Evolutionary conservation across 2,888 invertebrate genomes (phyloP).

Genomic region (Barypeithes pellucidus): DNA sequence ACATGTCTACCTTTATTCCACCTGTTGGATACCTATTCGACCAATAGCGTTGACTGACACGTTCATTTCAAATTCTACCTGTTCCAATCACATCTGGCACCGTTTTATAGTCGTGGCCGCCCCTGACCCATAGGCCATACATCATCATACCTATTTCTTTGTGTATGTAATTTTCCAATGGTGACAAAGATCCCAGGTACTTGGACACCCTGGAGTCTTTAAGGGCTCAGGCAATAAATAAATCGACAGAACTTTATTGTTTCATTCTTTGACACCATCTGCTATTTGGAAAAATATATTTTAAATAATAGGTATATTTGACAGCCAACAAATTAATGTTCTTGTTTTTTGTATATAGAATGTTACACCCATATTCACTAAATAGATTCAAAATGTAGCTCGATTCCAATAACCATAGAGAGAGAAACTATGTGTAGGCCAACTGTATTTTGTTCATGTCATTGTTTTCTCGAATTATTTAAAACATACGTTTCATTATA

Average conservation of each 20-base stretch:
- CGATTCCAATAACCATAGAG: too few relatives aligned
- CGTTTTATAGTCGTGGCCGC: not conserved
- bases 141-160: not conserved
- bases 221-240: not conserved
- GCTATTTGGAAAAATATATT: conserved; percentile 5
- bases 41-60: conserved; percentile 1
- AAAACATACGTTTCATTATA: too few relatives aligned
- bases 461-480: too few relatives aligned
- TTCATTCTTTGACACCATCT: not conserved
- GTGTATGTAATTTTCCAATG: not conserved
- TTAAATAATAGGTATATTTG: too few relatives aligned
- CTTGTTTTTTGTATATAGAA: too few relatives aligned
- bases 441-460: too few relatives aligned
- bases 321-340: too few relatives aligned
- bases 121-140: not conserved
- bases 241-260: not conserved
- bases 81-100: conserved; percentile 4
- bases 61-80: conserved; percentile 12
- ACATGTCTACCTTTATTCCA: not conserved
- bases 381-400: too few relatives aligned
- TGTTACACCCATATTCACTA: too few relatives aligned
- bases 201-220: not conserved
- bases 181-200: not conserved
- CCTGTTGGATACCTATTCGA: not conserved
- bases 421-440: too few relatives aligned